A percentile compares a stretch with the other conserved stretches of the same genome.
These are phyloP conservation scores for Brienomyrus brachyistius DNA, from an alignment of 2,113 vertebrate species.

Conservation along the genomic window DNA sequence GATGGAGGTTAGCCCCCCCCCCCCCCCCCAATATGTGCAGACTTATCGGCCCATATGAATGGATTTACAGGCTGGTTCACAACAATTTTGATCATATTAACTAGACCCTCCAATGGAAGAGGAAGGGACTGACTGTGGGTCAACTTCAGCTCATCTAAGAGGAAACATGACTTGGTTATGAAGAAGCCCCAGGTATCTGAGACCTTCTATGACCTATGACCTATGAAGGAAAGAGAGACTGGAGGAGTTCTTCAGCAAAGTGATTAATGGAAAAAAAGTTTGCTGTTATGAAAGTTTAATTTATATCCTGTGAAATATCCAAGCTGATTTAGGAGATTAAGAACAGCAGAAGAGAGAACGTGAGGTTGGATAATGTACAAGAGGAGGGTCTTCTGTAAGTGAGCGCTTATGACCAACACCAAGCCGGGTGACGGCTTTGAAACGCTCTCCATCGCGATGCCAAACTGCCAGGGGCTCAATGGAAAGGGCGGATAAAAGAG, in stretches of 20 bases:
- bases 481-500: too few species aligned
- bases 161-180: neutral
- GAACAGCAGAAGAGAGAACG: neutral
- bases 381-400: neutral
- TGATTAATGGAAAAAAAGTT: neutral
- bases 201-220: neutral
- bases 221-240: neutral
- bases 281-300: neutral
- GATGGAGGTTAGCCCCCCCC: neutral
- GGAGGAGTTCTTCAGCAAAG: neutral
- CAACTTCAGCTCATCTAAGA: neutral
- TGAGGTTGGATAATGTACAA: neutral
- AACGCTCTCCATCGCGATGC: too few species aligned
- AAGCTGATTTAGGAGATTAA: neutral
- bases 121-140: neutral
- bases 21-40: neutral
- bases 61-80: neutral
- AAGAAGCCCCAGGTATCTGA: neutral
- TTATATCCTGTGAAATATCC: neutral
- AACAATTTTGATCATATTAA: neutral
- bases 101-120: neutral
- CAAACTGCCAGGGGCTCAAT: too few species aligned
- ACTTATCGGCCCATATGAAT: neutral
- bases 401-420: neutral
- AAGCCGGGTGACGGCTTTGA: too few species aligned